A percentile compares a stretch with the other conserved stretches of the same genome.
Evolutionary conservation across 2,888 invertebrate genomes (phyloP).

Genomic region (Rhorus exstirpatorius): DNA sequence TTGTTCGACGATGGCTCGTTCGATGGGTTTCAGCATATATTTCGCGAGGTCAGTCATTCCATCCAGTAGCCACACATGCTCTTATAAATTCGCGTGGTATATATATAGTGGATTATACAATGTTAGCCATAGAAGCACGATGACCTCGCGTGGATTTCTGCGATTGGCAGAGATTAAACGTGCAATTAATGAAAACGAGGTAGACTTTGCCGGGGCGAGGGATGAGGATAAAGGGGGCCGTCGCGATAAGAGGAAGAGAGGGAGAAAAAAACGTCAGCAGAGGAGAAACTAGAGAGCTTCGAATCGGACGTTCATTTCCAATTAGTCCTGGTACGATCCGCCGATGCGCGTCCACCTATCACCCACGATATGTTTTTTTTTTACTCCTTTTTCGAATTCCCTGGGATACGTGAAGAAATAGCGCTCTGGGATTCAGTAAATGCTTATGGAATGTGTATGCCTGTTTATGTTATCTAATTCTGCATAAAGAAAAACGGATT

Average conservation of each 20-base stretch:
- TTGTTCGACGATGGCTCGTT: not conserved
- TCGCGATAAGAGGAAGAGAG: constrained; percentile 19
- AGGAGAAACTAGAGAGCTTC: constrained; percentile 57
- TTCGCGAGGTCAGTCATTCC: not conserved
- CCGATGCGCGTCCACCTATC: constrained; percentile 63
- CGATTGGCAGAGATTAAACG: constrained; percentile 69
- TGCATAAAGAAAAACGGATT: not conserved
- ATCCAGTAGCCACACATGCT: not conserved
- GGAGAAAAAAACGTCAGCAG: constrained; percentile 51
- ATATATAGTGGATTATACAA: constrained; percentile 17
- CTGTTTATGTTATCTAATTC: constrained; percentile 4
- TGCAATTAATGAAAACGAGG: constrained; percentile 70
- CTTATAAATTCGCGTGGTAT: not conserved
- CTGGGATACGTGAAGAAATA: constrained; percentile 33
- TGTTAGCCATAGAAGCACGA: constrained; percentile 25
- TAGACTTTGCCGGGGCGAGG: constrained; percentile 50
- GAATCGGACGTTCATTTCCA: constrained; percentile 69
- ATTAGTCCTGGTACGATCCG: constrained; percentile 62
- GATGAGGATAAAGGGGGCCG: constrained; percentile 3
- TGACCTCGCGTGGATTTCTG: constrained; percentile 51
- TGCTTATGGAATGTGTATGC: not conserved
- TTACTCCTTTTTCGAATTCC: constrained; percentile 37
- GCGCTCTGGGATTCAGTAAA: constrained; percentile 15
- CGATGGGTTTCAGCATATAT: not conserved
- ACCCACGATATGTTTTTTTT: constrained; percentile 31